These are phyloP conservation scores for Phoxinus dragarum DNA, from an alignment of 2,797 vertebrate species.

Conservation along the genomic window DNA sequence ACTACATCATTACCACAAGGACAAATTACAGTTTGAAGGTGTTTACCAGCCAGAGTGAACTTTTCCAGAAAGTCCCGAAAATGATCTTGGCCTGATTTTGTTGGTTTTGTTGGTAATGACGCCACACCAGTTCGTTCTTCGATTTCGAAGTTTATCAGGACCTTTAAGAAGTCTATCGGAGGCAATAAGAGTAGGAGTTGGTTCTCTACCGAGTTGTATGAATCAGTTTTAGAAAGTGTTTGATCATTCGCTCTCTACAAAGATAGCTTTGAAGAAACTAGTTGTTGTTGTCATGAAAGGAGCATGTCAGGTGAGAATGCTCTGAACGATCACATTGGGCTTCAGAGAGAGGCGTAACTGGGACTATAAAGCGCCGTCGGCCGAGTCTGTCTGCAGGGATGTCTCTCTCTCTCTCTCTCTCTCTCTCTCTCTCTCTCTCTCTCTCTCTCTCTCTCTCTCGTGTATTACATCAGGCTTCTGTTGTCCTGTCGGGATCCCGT, in stretches of 20 bases:
- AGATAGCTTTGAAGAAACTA: neutral
- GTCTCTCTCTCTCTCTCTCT: neutral
- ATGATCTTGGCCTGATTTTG: neutral
- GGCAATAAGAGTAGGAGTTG: neutral
- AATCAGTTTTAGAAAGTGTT: neutral
- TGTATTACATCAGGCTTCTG: neutral
- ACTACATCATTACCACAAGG: too few relatives aligned
- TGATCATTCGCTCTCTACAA: neutral
- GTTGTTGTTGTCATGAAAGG: neutral
- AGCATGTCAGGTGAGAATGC: neutral
- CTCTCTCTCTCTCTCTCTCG: neutral
- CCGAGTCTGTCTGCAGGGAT: neutral
- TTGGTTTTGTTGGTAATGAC: accelerated
- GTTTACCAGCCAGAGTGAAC: neutral
- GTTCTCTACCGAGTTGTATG: neutral
- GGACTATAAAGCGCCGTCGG: neutral
- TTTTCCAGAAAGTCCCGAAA: neutral
- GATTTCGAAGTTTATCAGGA: neutral
- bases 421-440: neutral
- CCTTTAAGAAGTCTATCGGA: neutral
- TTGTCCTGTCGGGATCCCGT: neutral
- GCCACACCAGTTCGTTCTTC: neutral
- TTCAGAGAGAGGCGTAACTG: neutral
- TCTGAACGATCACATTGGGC: neutral
- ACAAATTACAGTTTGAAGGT: neutral